Conservation (phyloP, 2,113 vertebrate species). For the Egretta garzetta region DNA sequence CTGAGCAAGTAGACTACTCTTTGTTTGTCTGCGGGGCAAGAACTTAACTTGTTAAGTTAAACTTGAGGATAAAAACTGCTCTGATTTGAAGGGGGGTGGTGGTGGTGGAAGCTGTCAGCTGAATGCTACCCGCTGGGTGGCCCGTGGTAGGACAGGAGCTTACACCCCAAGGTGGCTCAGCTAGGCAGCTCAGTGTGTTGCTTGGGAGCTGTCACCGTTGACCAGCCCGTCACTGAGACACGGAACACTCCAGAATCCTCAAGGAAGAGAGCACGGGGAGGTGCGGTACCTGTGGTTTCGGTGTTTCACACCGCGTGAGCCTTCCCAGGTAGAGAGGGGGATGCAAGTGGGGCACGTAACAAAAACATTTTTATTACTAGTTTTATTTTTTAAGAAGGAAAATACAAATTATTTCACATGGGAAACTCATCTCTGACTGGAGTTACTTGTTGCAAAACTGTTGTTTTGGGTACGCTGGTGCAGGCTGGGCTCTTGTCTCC, state of each 20-base stretch:
- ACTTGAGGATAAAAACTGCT: not conserved
- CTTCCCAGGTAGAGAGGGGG: not conserved
- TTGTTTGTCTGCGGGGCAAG: not conserved
- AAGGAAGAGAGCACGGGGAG: not conserved
- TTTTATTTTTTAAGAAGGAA: not conserved
- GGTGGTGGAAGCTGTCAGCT: not conserved
- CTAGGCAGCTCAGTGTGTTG: not conserved
- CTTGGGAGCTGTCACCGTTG: not conserved
- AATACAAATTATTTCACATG: not conserved
- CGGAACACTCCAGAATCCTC: accelerated
- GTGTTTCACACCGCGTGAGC: accelerated
- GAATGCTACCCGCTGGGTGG: not conserved
- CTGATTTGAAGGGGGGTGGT: too few species aligned
- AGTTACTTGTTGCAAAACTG: not conserved
- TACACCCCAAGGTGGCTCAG: not conserved
- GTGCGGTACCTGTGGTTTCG: accelerated
- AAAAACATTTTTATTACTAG: not conserved
- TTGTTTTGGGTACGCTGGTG: not conserved
- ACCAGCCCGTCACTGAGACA: not conserved
- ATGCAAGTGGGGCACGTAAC: not conserved
- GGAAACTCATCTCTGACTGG: not conserved
- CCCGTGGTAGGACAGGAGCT: not conserved
- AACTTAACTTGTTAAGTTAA: too few species aligned
- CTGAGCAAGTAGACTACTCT: not conserved
- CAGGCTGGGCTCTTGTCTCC: not conserved